Conservation (phyloP, 2,113 vertebrate species). For the Tychaedon coryphoeus region DNA sequence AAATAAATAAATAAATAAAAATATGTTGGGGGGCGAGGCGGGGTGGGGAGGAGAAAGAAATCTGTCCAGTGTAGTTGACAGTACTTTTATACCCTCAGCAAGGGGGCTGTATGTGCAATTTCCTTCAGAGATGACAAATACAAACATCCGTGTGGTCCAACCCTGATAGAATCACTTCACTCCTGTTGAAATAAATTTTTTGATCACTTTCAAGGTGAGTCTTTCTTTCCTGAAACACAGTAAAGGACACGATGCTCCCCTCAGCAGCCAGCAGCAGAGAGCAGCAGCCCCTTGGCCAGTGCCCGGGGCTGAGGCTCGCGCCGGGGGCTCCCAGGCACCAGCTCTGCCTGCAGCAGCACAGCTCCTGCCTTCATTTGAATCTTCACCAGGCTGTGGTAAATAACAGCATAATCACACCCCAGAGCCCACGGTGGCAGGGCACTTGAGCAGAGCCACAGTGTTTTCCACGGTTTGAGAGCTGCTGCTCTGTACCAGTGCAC, state of each 20-base stretch:
- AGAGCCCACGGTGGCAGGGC: constrained; percentile 42
- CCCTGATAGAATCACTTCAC: constrained; percentile 74
- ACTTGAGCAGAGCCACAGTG: constrained; percentile 32
- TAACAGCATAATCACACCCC: constrained; percentile 2
- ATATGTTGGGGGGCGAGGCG: background rate
- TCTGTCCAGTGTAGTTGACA: constrained; percentile 75
- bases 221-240: constrained; percentile 51
- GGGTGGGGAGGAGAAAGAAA: background rate
- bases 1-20: constrained; percentile 17
- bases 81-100: constrained; percentile 81
- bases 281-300: background rate
- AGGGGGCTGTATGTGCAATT: constrained; percentile 78
- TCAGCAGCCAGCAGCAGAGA: background rate
- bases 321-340: background rate
- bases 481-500: constrained; percentile 14
- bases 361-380: background rate
- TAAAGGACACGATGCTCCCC: constrained; percentile 51
- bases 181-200: constrained; percentile 70
- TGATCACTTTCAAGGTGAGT: constrained; percentile 79
- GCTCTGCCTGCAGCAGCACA: constrained; percentile 1
- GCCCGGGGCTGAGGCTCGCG: background rate
- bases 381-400: constrained; percentile 39
- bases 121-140: constrained; percentile 77
- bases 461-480: constrained; percentile 22
- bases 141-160: constrained; percentile 74